Percentiles rank a stretch among this genome's conserved stretches.
These are phyloP conservation scores for Oligia latruncula DNA, from an alignment of 2,888 invertebrate genomes.

Conservation along the genomic window DNA sequence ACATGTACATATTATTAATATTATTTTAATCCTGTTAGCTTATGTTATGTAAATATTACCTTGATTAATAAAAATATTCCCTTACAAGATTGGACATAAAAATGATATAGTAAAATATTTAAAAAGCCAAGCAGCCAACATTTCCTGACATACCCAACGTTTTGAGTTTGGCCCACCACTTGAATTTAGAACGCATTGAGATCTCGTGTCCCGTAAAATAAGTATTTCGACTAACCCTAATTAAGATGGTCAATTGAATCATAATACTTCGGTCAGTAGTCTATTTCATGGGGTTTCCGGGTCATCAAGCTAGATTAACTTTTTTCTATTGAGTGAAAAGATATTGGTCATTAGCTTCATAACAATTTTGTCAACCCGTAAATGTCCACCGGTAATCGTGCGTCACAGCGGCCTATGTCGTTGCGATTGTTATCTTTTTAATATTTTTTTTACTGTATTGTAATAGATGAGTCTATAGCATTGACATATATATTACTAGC, in stretches of 20 bases:
- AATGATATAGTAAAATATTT: constrained; percentile 4
- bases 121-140: constrained; percentile 8
- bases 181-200: constrained; percentile 41
- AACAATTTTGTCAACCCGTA: constrained; percentile 23
- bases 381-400: constrained; percentile 1
- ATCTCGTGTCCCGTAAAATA: constrained; percentile 51
- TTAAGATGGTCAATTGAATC: constrained; percentile 57
- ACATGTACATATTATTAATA: neutral
- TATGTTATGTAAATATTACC: neutral
- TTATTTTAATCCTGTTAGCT: too few relatives aligned
- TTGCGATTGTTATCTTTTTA: neutral
- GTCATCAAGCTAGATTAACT: constrained; percentile 15
- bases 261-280: constrained; percentile 23
- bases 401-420: neutral
- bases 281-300: constrained; percentile 4
- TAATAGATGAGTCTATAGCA: neutral
- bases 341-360: constrained; percentile 13
- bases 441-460: neutral
- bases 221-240: constrained; percentile 49
- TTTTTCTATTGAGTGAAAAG: constrained; percentile 14
- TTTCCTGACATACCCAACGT: constrained; percentile 31
- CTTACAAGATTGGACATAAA: neutral
- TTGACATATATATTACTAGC: too few relatives aligned
- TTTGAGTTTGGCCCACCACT: constrained; percentile 28
- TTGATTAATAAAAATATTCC: too few relatives aligned